Base-by-base conservation (phyloP, 1,140 invertebrate species). In the Triops cancriformis region DNA sequence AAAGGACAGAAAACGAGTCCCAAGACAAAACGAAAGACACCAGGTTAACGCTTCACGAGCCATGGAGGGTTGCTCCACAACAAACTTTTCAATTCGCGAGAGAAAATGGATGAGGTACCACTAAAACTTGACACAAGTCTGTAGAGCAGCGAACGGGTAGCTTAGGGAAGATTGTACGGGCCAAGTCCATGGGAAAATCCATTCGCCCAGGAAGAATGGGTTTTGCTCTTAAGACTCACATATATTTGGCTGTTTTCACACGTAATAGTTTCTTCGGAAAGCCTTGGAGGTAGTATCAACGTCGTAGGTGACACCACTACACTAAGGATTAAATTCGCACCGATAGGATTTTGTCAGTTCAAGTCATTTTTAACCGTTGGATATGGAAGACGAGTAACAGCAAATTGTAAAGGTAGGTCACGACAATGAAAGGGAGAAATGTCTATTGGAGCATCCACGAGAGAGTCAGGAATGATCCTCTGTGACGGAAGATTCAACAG, bases 41-140 rank as follows among this genome's bases (percentile, higher is more conserved):
- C 51, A 64, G 51, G 51, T 64, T 64, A 64, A 64, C 51, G 51
- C 51, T 64, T 64, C 51, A 64, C n/a, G 51, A 64, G 51, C 9
- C 51, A 64, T 64, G 51, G 31, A 64, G 51, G 51, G 51, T 64
- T 64, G 51, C 23, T 37, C n/a, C 7, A 37, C 31, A 37, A 37
- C 31, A 23, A 18, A 64, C 51, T 64, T 64, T 18, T 23, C 14
- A 64, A 6, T 64, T 23, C 18, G 51, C 14, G 51, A 64, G 51
- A 64, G 51, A 23, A 64, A 64, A 64, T 64, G 10, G 14, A 64
- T 64, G 51, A 6, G 23, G 6, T 23, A 64, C 51, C 9, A 64
- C 10, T 18, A 64, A 23, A 23, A 64, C 51, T 37, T 64, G 51
- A 23, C 51, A 64, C 18, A 14, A 64, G 51, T 64, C 51, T 14